These are phyloP conservation scores for Muricea muricata DNA, from an alignment of 92 coral and sea anemone species.

Conservation along the genomic window DNA sequence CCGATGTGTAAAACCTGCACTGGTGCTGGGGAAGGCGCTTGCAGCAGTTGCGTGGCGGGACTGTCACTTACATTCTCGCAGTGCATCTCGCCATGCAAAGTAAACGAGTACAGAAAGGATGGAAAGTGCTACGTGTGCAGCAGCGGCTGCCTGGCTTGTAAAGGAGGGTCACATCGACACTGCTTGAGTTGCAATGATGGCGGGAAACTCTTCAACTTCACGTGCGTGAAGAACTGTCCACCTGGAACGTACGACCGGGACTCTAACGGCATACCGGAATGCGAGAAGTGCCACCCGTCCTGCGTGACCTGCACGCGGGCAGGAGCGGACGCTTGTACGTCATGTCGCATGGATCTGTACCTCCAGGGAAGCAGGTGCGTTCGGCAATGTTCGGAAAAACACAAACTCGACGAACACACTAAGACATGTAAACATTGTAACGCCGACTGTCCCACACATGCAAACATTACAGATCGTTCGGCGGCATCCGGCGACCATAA, in stretches of 20 bases:
- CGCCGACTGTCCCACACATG: conserved; percentile 50
- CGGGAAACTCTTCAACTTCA: conserved; percentile 61
- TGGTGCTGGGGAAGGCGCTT: conserved; percentile 63
- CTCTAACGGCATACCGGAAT: conserved; percentile 50
- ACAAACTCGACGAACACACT: conserved; percentile 56
- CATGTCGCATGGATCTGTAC: conserved; percentile 72
- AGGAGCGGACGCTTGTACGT: conserved; percentile 65
- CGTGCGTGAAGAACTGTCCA: conserved; percentile 81
- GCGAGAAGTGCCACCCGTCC: conserved; percentile 79
- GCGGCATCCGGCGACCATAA: no score
- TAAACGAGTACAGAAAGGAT: conserved; percentile 58
- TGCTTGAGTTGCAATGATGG: conserved; percentile 77
- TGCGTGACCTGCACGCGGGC: conserved; percentile 81
- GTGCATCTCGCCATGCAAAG: conserved; percentile 74
- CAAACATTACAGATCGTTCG: conserved; percentile 34
- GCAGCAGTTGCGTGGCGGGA: conserved; percentile 77
- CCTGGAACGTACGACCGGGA: conserved; percentile 52
- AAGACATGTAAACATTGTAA: conserved; percentile 77
- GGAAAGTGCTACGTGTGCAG: conserved; percentile 72
- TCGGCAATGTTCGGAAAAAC: conserved; percentile 74
- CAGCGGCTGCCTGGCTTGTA: conserved; percentile 77
- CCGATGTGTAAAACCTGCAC: conserved; percentile 83
- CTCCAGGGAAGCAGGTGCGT: conserved; percentile 82
- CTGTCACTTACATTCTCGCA: conserved; percentile 39
- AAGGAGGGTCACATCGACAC: conserved; percentile 68